Base-by-base conservation (phyloP, 2,113 vertebrate species). In the Equus przewalskii region DNA sequence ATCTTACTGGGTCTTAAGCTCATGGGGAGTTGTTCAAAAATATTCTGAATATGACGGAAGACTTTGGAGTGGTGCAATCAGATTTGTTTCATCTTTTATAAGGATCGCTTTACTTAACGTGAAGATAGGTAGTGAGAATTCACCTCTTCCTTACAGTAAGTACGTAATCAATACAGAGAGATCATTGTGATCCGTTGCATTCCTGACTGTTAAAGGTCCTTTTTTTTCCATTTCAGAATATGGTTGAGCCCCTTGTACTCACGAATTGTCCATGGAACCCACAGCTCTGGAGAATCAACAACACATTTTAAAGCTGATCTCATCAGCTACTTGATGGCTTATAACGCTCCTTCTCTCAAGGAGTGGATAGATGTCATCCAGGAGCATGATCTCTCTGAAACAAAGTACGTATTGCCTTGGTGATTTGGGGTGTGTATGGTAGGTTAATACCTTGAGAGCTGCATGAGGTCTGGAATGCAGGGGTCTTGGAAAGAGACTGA, bases 241-340 rank as follows among this genome's bases (percentile, higher is more conserved):
- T 99, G 99, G 99, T 93, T 99, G 99, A 99, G 99, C 94, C 99
- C 99, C 81, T 96, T 99, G 93, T 99, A 99, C 98, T 99, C 99
- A 96, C 98, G 97, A 97, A 98, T 99, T 87, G 98, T 98, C 79
- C 97, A 98, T 7, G 99, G 98, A 95, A 97, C 98, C 94, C 97
- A 98, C 28, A 96, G 49, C 10, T 98, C 97, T 6, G 99, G 99
- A 46, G 99, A 99, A 98, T 99, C 99, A 1, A 62, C 98, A 60
- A 99, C 99, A 88, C 98, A 99, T 97, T 99, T 99, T 97, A 99
- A 99, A 98, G 98, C 99, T 33, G 99, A 99, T 97, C 98, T 99
- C 56, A 97, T 99, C 98, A 99, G 99, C 84, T 99, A 99, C 96
- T 97, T 99, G 97, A 91, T 56, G 24, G 98, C 99, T 3, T 99